Evolutionary conservation across 37 sponge, comb jelly and placozoan species (phyloP).

Genomic region (Lycopodina hypogea): DNA sequence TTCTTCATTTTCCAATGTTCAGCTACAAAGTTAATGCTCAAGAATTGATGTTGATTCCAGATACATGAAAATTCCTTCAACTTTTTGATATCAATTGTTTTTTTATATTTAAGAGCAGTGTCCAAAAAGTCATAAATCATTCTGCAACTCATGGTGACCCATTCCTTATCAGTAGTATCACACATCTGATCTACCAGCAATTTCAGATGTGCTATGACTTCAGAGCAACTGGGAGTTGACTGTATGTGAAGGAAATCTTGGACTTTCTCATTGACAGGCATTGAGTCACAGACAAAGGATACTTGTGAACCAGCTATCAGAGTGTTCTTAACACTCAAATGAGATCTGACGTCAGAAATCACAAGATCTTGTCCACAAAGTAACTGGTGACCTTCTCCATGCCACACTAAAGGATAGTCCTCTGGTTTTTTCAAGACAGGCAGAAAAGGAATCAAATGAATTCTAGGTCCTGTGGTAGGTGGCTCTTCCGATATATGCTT

Average conservation of each 20-base stretch:
- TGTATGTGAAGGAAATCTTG: background rate
- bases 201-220: conserved; percentile 36
- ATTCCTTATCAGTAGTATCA: background rate
- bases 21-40: conserved; percentile 18
- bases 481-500: background rate
- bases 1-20: conserved; percentile 12
- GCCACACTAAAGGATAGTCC: conserved; percentile 46
- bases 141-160: conserved; percentile 1
- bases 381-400: conserved; percentile 32
- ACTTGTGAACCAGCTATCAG: conserved; percentile 33
- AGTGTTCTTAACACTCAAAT: background rate
- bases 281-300: conserved; percentile 14
- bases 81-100: background rate
- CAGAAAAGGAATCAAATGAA: conserved; percentile 47
- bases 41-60: conserved; percentile 51
- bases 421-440: conserved; percentile 61
- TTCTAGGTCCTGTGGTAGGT: background rate
- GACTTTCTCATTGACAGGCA: background rate
- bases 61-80: conserved; percentile 8
- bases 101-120: background rate
- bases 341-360: background rate
- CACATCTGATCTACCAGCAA: conserved; percentile 7
- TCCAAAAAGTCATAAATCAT: conserved; percentile 27
- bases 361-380: conserved; percentile 30
- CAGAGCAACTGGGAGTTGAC: conserved; percentile 9